These are phyloP conservation scores for Balearica regulorum DNA, from an alignment of 2,797 vertebrate genomes.

Conservation along the genomic window DNA sequence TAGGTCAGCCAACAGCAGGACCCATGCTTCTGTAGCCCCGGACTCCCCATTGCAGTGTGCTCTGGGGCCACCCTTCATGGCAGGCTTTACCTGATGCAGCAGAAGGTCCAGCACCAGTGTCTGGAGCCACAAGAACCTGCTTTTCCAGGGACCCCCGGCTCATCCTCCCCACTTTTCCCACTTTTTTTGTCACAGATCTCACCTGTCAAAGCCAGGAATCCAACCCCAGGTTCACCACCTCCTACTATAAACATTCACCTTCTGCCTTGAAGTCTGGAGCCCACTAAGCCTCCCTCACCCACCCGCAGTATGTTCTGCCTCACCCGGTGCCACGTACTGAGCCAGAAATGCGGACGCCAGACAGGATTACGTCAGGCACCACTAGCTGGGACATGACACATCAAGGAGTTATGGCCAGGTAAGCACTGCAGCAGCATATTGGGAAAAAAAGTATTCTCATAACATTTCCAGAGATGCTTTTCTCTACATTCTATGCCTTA, in stretches of 20 bases:
- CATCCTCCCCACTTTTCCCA: not conserved
- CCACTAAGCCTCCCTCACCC: not conserved
- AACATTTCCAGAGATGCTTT: not conserved
- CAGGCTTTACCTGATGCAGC: not conserved
- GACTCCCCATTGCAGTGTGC: not conserved
- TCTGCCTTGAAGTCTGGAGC: not conserved
- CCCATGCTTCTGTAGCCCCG: not conserved
- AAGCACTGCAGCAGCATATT: not conserved
- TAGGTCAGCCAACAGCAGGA: not conserved
- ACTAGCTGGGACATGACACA: not conserved
- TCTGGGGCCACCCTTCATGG: not conserved
- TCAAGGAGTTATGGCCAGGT: not conserved
- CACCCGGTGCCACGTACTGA: not conserved
- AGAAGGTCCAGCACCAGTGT: not conserved
- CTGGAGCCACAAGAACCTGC: not conserved
- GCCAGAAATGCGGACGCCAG: not conserved
- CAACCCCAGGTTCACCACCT: not conserved
- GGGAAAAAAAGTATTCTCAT: not conserved
- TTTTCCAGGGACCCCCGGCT: not conserved
- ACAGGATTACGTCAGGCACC: not conserved
- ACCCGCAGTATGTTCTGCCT: not conserved
- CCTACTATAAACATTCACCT: not conserved
- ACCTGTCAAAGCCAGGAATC: not conserved
- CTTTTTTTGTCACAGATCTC: not conserved
- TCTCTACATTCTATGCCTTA: not conserved